Evolutionary conservation across 1,140 invertebrate genomes (phyloP), one percentile per base, ranked within the genome.

Genomic region (Mya arenaria): DNA sequence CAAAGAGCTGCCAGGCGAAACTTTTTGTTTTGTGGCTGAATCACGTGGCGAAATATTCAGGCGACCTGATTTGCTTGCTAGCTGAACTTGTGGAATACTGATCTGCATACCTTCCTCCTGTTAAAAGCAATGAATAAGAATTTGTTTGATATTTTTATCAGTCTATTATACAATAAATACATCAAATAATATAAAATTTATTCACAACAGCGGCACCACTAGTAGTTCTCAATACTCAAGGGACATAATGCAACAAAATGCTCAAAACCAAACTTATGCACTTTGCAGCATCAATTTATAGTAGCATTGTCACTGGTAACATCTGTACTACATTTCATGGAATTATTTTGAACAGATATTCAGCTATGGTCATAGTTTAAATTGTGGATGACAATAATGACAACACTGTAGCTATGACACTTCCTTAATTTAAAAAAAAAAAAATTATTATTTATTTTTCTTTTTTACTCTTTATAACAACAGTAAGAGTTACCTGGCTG

Each of bases 11-110:
- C 66, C 37, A 66, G 65, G 65, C 56, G 60, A 32, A 55, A 60
- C 66, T 34, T 60, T 66, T 55, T 63, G 65, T 41, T 78, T 63
- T 55, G 56, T 63, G 8, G 56, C 56, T 30, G 55, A 48, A 52
- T 78, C 74, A 66, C 62, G 36, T 36, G 74, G 74, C 74, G 74
- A 78, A 78, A 78, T 48, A 32, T 75, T 62, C 23, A 66, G 74
- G 74, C 62, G 74, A 37, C 74, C 56, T 55, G 74, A 55, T n/a
- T 30, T 62, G 30, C n/a, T n/a, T n/a, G n/a, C n/a, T n/a, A n/a
- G n/a, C n/a, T n/a, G n/a, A n/a, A 39, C 41, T 56, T 32, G 17
- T 72, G 34, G 32, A 58, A 13, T 15, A 37, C 69, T 72, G 69
- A 36, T 72, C 41, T 72, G 41, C 32, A 56, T 23, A 36, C 23